Evolutionary conservation across 92 coral and sea anemone species (phyloP), one percentile per base, ranked within the genome.

Genomic region (Parazoanthus swiftii): DNA sequence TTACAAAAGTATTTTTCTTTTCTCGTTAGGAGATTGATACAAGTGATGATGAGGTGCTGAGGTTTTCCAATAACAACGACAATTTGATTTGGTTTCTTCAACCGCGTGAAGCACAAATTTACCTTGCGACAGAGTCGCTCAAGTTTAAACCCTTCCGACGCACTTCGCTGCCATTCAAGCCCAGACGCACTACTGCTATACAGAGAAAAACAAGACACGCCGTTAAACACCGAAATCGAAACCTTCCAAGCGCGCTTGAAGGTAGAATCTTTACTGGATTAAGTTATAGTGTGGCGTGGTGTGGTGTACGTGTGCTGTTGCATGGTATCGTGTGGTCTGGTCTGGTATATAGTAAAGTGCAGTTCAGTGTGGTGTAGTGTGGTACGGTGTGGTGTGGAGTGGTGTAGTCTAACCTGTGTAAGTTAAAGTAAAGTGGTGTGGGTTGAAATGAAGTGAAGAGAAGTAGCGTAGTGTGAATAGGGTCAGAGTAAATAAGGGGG

Each of bases 71-170:
- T 72, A 93, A 92, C 77, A 88, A 76, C 73, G 88, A 91, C 67
- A 81, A 88, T 59, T 76, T 94, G 11, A 93, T 94, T 36, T 94
- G 97, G 97, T 94, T 94, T 74, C 93, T 94, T 18, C 97, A 94
- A 72, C 97, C 97, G 46, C 89, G 80, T 38, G 97, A 94, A 67
- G 97, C 97, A 20, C 97, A 94, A 87, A 65, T 94, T 79, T 91
- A 71, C 86, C 87, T 94, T 43, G 97, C 97, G 29, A 92, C 93
- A 33, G 91, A 89, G 38, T 77, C 90, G 25, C 88, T 94, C 11
- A 92, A 94, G 80, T 90, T 66, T 79, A 92, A 94, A 58, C 97
- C 97, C 5, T 82, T 82, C 65, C 56, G 58, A 70, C 63, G 86
- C 33, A 82, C 86, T 18, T 35, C 86, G 4, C 29, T 82, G 15